Base-by-base conservation (phyloP, 2,113 vertebrate species). In the Psophia crepitans region DNA sequence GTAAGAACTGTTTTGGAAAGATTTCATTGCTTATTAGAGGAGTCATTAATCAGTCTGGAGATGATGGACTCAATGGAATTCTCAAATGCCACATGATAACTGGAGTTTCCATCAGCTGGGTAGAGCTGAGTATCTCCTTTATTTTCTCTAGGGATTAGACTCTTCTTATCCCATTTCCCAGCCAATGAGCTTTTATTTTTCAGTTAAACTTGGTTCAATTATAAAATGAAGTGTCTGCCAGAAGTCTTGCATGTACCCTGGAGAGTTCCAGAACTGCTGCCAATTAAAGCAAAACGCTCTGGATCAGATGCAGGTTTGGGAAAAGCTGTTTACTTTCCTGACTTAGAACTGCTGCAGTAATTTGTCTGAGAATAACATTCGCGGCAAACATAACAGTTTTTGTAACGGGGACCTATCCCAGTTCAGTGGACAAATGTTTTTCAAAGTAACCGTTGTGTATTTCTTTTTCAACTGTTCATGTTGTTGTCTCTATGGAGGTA, bases 181-280 rank as follows among this genome's bases (percentile, higher is more conserved):
- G 49, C 90, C 92, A 93, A 85, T 86, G 79, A 96, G 87, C 77
- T 97, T 96, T 94, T 93, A 95, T 80, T 95, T 96, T 94, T 78
- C 87, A 83, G 68, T 96, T 96, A 94, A 97, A 96, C n/a, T 84
- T 51, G 54, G 61, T 94, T 96, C 92, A 97, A 33, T 92, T 96
- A 92, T 80, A 94, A 96, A 97, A 96, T 93, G 57, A 87, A 90
- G 54, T 81, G 70, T 94, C 90, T 94, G 78, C 57, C 84, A 95
- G 81, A 82, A 93, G 74, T 84, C 61, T 94, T 93, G 46, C 43
- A 32, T n/a, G 27, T 79, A 82, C 80, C 54, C 74, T 89, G 44
- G 65, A 87, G 88, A 87, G 26, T 95, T 93, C 32, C 37, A 65
- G 90, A 92, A 57, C 61, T 84, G 39, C 68, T 93, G 60, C 84